These are phyloP conservation scores for Polypedilum vanderplanki DNA, from an alignment of 1,140 invertebrate species.

Conservation along the genomic window DNA sequence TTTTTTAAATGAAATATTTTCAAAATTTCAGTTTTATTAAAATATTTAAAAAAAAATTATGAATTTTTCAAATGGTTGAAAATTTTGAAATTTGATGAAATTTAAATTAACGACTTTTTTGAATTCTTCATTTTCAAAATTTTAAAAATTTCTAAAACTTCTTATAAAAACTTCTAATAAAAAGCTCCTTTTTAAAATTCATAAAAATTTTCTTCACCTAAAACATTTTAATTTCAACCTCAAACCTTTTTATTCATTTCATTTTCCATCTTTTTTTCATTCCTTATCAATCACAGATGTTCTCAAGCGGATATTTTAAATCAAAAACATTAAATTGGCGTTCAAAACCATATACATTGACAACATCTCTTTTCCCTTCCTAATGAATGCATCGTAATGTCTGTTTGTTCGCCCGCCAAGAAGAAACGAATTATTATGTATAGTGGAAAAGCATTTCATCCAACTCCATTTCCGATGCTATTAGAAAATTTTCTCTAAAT, in stretches of 20 bases:
- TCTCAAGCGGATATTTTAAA: slow-evolving; percentile 10
- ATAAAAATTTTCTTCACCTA: background rate
- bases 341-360: slow-evolving; percentile 38
- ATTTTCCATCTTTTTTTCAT: background rate
- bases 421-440: background rate
- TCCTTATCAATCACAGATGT: background rate
- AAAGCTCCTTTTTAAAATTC: no score
- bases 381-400: slow-evolving; percentile 42
- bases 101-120: no score
- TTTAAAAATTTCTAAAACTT: no score
- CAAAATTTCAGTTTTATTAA: background rate
- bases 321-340: slow-evolving; percentile 14
- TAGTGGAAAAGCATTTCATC: slow-evolving; percentile 39
- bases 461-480: slow-evolving; percentile 43
- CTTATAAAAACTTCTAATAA: no score
- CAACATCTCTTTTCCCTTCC: slow-evolving; percentile 44
- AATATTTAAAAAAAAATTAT: background rate
- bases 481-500: slow-evolving; percentile 32
- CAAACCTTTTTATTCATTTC: background rate
- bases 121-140: no score
- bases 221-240: background rate
- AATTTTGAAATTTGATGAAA: no score
- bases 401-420: slow-evolving; percentile 35
- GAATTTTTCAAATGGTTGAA: background rate
- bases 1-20: no score